Base-by-base conservation (phyloP, 2,797 vertebrate species). In the Tangara arthus region DNA sequence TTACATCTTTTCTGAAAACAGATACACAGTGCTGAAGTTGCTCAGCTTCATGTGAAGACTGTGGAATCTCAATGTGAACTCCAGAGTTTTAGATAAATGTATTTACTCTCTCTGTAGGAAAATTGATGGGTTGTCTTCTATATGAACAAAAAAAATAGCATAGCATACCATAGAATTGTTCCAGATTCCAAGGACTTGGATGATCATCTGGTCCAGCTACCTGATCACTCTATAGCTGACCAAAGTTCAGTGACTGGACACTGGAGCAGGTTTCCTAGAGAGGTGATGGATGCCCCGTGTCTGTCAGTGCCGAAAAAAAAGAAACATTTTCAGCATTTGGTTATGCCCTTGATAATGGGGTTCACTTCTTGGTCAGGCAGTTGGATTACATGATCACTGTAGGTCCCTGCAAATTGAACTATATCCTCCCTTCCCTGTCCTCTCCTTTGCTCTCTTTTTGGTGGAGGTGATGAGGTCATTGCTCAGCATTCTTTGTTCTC, bases 231-330 rank as follows among this genome's bases (percentile, higher is more conserved):
- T 56, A 1, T 34, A 44, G 49, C 27, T 56, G 57, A 49, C 32
- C 32, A 42, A 49, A 63, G 22, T 35, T 56, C 49, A 49, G 57
- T 19, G 35, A 11, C 16, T 49, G 27, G 50, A 49, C 35, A 41
- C 26, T 70, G 35, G 22, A 63, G 27, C 10, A 63, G 34, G 9
- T 35, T 70, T 55, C 26, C 26, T 26, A 16, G 39, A 13, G 26
- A 42, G 32, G 17, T 42, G 15, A 2, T 47, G 1, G 2, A 11
- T 42, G 22, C 26, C 26, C 21, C 2, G 3, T 27, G 32, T 35
- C 49, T 63, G 17, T 34, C 56, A 49, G 4, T 55, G 26, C 19
- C 34, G 12, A 4, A 46, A 53, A 50, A 69, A 39, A 3, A 2
- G 1, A 34, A n/a, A 41, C 2, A 52, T n/a, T 28, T 28, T 39